A percentile compares a stretch with the other conserved stretches of the same genome.
Conservation (phyloP, 2,113 vertebrate species). For the Pardalotus punctatus region DNA sequence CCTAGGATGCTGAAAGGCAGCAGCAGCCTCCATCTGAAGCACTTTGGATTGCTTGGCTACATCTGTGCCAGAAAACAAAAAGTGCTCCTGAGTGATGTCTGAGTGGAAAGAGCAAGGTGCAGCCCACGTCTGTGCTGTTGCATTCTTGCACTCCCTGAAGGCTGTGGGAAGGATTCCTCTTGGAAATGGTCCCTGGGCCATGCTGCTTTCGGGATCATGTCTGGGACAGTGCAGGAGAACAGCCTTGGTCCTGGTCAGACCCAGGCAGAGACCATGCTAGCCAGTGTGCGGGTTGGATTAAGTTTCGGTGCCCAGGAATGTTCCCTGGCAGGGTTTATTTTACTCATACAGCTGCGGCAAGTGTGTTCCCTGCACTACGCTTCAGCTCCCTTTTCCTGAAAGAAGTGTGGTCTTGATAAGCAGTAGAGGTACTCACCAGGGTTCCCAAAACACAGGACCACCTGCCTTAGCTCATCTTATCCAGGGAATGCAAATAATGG, state of each 20-base stretch:
- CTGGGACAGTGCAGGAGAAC: not conserved
- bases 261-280: accelerated
- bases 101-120: not conserved
- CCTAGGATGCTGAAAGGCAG: not conserved
- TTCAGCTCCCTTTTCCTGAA: not conserved
- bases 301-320: not conserved
- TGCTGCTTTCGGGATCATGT: accelerated
- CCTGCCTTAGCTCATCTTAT: not conserved
- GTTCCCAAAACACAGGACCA: not conserved
- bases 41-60: not conserved
- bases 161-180: not conserved
- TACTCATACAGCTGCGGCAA: not conserved
- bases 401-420: accelerated
- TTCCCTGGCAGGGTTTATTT: not conserved
- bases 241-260: not conserved
- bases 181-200: accelerated
- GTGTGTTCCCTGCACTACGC: not conserved
- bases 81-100: accelerated
- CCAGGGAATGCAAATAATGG: not conserved
- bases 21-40: not conserved
- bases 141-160: not conserved
- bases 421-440: not conserved
- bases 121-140: not conserved
- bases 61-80: not conserved
- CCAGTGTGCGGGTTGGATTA: not conserved